Evolutionary conservation across 2,888 invertebrate genomes (phyloP).

Genomic region (Homarus gammarus): DNA sequence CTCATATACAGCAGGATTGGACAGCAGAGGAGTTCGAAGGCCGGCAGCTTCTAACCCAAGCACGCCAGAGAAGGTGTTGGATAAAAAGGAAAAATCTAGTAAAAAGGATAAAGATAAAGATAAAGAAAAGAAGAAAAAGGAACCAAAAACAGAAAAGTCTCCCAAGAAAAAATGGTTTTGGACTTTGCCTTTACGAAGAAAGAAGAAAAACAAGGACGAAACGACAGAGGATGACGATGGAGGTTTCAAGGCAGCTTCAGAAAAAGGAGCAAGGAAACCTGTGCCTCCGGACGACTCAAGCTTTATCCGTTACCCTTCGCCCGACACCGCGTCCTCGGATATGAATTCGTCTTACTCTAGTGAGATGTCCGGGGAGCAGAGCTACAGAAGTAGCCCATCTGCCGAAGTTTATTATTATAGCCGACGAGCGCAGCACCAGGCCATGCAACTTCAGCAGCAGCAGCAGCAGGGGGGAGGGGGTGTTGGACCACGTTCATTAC

Average conservation of each 20-base stretch:
- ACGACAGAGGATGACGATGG: constrained; percentile 74
- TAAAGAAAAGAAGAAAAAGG: constrained; percentile 70
- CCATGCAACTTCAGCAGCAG: constrained; percentile 65
- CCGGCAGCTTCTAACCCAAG: constrained; percentile 72
- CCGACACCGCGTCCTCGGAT: constrained; percentile 75
- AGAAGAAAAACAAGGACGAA: constrained; percentile 76
- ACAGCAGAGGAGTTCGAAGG: constrained; percentile 47
- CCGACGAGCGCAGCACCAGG: constrained; percentile 70
- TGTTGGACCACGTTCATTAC: constrained; percentile 68
- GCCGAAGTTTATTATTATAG: constrained; percentile 75
- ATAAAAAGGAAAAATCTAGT: constrained; percentile 71
- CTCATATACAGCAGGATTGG: constrained; percentile 68
- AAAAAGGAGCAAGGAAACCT: constrained; percentile 65
- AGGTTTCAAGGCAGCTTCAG: constrained; percentile 74
- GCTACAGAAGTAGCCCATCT: constrained; percentile 75
- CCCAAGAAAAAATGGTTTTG: constrained; percentile 76
- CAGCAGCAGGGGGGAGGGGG: constrained; percentile 63
- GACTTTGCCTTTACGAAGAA: constrained; percentile 75
- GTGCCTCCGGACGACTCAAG: constrained; percentile 72
- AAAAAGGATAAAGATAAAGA: constrained; percentile 74
- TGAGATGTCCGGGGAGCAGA: constrained; percentile 73
- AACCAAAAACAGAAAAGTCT: constrained; percentile 73
- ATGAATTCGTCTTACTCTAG: constrained; percentile 75
- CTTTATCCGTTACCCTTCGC: constrained; percentile 75
- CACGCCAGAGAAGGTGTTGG: constrained; percentile 74